Conservation (phyloP, 2,888 invertebrate genomes). For the Pyrrhosoma nymphula region DNA sequence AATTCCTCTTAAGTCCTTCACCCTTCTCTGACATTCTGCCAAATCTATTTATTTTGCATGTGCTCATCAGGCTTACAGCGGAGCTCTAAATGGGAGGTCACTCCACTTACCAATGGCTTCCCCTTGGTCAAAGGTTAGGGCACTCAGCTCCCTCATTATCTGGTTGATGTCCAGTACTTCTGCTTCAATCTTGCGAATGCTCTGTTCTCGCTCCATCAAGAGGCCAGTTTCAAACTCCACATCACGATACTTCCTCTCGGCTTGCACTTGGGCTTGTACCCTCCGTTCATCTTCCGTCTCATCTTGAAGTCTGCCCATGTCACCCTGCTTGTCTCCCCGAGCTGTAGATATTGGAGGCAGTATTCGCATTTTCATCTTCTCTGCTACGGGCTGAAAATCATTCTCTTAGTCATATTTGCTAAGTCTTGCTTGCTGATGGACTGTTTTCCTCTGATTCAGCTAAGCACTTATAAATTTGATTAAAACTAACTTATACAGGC, state of each 20-base stretch:
- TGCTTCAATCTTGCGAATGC: constrained; percentile 89
- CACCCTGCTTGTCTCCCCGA: constrained; percentile 74
- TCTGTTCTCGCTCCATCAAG: constrained; percentile 88
- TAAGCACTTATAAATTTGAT: too few species aligned
- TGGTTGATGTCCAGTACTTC: constrained; percentile 91
- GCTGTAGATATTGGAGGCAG: constrained; percentile 76
- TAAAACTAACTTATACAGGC: too few species aligned
- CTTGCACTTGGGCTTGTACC: constrained; percentile 75
- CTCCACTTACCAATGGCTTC: constrained; percentile 85
- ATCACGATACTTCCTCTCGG: constrained; percentile 79
- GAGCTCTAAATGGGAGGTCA: too few species aligned
- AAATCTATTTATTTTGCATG: too few species aligned
- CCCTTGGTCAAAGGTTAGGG: constrained; percentile 86
- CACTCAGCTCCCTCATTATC: constrained; percentile 88
- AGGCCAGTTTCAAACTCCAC: constrained; percentile 90
- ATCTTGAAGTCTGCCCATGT: constrained; percentile 76
- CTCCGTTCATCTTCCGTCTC: constrained; percentile 75
- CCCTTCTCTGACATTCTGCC: too few species aligned
- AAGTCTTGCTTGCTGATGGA: too few species aligned
- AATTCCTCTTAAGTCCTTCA: too few species aligned
- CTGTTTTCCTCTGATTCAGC: too few species aligned
- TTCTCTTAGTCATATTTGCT: background rate
- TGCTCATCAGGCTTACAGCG: too few species aligned
- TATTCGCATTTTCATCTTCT: constrained; percentile 85
- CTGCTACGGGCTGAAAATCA: constrained; percentile 81